phyloP scores from a whole-genome alignment of 2,888 invertebrate genomes.

The Ferdinandea cuprea region DNA sequence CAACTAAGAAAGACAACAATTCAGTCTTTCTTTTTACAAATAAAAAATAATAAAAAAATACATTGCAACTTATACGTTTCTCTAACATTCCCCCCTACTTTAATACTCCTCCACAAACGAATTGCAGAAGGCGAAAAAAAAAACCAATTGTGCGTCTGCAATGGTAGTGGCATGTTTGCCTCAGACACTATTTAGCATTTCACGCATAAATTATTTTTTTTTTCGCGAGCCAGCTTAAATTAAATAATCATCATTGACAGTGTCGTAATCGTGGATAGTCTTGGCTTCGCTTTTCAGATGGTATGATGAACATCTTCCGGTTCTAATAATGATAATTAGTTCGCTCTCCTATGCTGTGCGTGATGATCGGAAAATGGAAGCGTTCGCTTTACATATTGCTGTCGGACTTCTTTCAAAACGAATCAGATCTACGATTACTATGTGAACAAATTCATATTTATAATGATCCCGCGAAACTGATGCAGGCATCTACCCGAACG shows the following conservation, averaged over 20 bases:
- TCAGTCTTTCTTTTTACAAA: too few species aligned
- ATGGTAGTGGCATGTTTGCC: background rate
- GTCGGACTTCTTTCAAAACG: too few species aligned
- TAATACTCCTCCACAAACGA: too few species aligned
- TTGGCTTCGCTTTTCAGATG: background rate
- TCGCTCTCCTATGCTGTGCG: background rate
- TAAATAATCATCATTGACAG: background rate
- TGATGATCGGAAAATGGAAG: background rate
- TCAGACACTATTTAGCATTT: background rate
- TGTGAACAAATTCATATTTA: too few species aligned
- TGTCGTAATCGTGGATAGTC: background rate
- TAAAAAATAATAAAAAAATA: too few species aligned
- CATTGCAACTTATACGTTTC: too few species aligned
- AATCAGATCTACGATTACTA: too few species aligned
- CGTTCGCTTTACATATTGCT: background rate
- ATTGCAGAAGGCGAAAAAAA: background rate
- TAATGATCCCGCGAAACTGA: too few species aligned
- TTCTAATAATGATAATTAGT: conserved; percentile 1
- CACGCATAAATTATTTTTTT: background rate
- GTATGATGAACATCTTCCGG: background rate
- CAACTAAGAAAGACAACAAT: too few species aligned
- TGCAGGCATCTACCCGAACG: too few species aligned
- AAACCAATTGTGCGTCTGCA: background rate
- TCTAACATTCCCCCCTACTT: too few species aligned
- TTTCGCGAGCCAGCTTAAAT: background rate